phyloP scores from a whole-genome alignment of 2,888 invertebrate species.

The Drosophila histrio region DNA sequence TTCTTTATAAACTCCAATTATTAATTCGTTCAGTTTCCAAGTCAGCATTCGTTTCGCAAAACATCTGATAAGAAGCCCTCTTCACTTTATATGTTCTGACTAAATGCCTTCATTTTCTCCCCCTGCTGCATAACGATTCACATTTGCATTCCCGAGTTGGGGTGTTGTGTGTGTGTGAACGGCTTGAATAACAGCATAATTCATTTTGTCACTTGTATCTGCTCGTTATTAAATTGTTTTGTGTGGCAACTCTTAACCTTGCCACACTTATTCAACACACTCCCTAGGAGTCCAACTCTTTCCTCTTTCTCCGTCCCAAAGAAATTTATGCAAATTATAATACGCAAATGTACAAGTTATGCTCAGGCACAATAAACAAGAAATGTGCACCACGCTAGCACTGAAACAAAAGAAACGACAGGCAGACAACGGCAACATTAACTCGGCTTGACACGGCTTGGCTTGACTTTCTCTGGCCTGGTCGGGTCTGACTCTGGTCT shows the following conservation, averaged over 20 bases:
- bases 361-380: constrained; percentile 72
- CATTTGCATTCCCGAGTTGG: constrained; percentile 1
- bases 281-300: not conserved
- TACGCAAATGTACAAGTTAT: constrained; percentile 77
- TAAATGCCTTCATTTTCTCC: constrained; percentile 14
- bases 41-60: not conserved
- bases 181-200: constrained; percentile 73
- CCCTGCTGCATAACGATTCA: not conserved
- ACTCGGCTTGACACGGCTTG: constrained; percentile 48
- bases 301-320: constrained; percentile 8
- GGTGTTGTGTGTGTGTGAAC: constrained; percentile 28
- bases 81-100: not conserved
- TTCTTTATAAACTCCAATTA: not conserved
- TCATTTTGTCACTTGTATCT: constrained; percentile 78
- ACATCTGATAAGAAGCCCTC: not conserved
- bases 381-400: constrained; percentile 58
- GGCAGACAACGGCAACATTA: constrained; percentile 45
- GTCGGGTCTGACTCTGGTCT: constrained; percentile 11
- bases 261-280: constrained; percentile 31
- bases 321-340: constrained; percentile 79
- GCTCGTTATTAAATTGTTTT: constrained; percentile 76
- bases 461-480: constrained; percentile 8
- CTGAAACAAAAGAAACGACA: constrained; percentile 62
- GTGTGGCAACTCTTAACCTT: constrained; percentile 57
- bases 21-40: not conserved